A percentile compares a stretch with the other conserved stretches of the same genome.
Evolutionary conservation across 2,797 vertebrate species (phyloP).

Genomic region (Rhinoraja longicauda): DNA sequence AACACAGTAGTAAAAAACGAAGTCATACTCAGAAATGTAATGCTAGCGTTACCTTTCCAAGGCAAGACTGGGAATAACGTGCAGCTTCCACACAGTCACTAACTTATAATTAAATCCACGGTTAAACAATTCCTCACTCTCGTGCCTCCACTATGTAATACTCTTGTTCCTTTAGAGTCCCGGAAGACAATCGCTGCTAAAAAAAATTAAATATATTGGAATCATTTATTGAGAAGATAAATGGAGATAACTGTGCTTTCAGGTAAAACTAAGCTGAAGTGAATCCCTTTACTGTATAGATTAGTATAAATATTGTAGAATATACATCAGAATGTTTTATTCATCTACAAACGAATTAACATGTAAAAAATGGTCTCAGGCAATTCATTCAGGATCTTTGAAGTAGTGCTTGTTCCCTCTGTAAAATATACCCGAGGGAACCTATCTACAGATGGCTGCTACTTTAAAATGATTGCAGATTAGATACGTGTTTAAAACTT

Average conservation of each 20-base stretch:
- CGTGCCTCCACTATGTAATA: conserved; percentile 63
- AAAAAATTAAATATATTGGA: conserved; percentile 76
- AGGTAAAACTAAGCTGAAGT: conserved; percentile 44
- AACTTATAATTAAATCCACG: conserved; percentile 63
- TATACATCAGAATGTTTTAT: conserved; percentile 30
- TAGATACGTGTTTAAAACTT: conserved; percentile 8
- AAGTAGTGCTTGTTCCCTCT: conserved; percentile 18
- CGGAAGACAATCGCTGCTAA: conserved; percentile 68
- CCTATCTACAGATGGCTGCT: not conserved
- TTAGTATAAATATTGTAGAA: conserved; percentile 39
- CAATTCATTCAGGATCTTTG: conserved; percentile 10
- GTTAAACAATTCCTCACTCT: conserved; percentile 67
- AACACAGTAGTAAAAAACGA: conserved; percentile 15
- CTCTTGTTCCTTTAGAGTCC: conserved; percentile 71
- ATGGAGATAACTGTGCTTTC: conserved; percentile 77
- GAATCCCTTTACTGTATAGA: conserved; percentile 43
- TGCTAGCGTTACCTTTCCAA: conserved; percentile 48
- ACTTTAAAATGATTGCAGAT: conserved; percentile 21
- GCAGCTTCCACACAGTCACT: conserved; percentile 58
- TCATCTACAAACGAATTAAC: conserved; percentile 15
- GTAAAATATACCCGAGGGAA: conserved; percentile 2
- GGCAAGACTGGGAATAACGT: conserved; percentile 56
- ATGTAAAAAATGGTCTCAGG: conserved; percentile 9
- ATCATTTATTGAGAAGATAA: conserved; percentile 84
- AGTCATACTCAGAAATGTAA: not conserved